phyloP scores from a whole-genome alignment of 2,888 invertebrate species.

The Athalia rosae region DNA sequence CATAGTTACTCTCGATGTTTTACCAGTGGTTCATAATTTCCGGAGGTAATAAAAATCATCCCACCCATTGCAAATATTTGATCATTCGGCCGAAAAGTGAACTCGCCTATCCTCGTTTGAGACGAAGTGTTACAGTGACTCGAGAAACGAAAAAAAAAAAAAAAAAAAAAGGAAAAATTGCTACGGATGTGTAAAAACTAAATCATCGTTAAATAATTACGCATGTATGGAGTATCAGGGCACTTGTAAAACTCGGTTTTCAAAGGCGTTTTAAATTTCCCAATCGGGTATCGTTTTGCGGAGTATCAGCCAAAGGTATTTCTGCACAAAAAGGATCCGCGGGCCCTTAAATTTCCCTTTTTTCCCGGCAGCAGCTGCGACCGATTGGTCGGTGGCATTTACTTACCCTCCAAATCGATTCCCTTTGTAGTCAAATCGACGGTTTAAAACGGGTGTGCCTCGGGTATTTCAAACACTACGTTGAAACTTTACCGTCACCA shows the following conservation, averaged over 20 bases:
- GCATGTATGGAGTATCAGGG: neutral
- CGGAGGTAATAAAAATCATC: neutral
- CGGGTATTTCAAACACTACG: neutral
- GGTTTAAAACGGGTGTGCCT: neutral
- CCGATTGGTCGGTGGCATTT: neutral
- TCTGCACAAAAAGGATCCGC: no score
- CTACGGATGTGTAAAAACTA: neutral
- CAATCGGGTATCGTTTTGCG: neutral
- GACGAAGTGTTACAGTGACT: neutral
- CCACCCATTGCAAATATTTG: neutral
- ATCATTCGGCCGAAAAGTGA: neutral
- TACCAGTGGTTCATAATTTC: neutral
- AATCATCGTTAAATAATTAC: neutral
- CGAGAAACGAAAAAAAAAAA: neutral
- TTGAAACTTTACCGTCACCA: neutral
- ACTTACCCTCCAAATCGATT: neutral
- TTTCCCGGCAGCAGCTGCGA: no score
- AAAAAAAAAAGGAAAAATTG: neutral
- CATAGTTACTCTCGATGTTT: neutral
- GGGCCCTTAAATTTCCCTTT: no score
- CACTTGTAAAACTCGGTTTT: slow-evolving; percentile 3
- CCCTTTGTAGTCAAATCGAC: neutral
- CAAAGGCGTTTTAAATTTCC: neutral
- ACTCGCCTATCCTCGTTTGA: no score
- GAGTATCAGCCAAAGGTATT: no score